Evolutionary conservation across 2,797 vertebrate genomes (phyloP), one percentile per base, ranked within the genome.

Genomic region (Ptychadena robeensis): DNA sequence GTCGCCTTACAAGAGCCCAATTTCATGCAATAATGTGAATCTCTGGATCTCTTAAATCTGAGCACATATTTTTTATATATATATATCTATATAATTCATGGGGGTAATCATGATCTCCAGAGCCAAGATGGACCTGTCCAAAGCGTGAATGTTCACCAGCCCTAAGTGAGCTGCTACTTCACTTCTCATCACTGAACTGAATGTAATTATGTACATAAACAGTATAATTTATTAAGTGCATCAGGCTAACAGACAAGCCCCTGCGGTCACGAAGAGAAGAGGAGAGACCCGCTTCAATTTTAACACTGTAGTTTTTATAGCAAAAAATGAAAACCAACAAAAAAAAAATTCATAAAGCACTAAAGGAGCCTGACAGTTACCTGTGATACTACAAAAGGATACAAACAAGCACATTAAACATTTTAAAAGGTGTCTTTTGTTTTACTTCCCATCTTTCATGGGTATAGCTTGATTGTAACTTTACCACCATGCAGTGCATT

Each of bases 191-290:
- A 74, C n/a, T 61, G 65, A 80, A 73, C 63, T 35, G 79, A 1
- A 86, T 96, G 95, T 95, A 95, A 95, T 92, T 95, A 93, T 96
- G 95, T 96, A 96, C 93, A 96, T 94, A 92, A 91, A 88, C 90
- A 89, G 74, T 91, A 91, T 96, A 95, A 96, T 90, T 95, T 96
- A 96, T 93, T 93, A 82, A 81, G 64, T 82, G 86, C 75, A 86
- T 81, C 85, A 73, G 63, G 71, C 87, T 82, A 2, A n/a, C 27
- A 80, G 85, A 80, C 15, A 1, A 69, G 77, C 74, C 87, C 88
- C 27, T 0, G 22, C 53, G 67, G 37, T 14, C 73, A 69, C 88
- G 64, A 87, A 82, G 77, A 48, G 34, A 80, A 72, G 73, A 76
- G 87, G 83, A 87, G 86, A 79, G 69, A 85, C 71, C 85, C 86